Evolutionary conservation across 2,797 vertebrate genomes (phyloP).

Genomic region (Emys orbicularis): DNA sequence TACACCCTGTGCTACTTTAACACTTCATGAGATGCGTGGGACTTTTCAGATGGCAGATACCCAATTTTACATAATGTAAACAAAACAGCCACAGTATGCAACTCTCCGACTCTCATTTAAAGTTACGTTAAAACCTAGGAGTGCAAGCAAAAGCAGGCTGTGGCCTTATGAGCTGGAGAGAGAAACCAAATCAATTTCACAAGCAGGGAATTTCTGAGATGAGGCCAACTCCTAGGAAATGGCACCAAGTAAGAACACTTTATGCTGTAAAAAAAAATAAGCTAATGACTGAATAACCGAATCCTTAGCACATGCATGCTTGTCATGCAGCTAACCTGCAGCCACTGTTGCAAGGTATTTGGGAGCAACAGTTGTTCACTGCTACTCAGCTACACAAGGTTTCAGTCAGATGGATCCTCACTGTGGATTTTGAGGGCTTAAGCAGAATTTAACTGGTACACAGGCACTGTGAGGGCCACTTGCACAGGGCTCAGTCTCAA

Average conservation of each 20-base stretch:
- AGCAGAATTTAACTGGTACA: not conserved
- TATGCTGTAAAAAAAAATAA: conserved; percentile 12
- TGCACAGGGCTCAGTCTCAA: not conserved
- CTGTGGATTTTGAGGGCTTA: not conserved
- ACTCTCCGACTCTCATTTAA: conserved; percentile 18
- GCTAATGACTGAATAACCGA: not conserved
- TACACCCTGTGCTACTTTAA: conserved; percentile 45
- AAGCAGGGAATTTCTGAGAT: not conserved
- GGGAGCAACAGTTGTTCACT: not conserved
- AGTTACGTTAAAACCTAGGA: conserved; percentile 45
- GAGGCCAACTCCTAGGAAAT: conserved; percentile 21
- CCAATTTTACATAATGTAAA: conserved; percentile 61
- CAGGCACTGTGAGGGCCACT: not conserved
- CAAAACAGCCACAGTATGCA: conserved; percentile 48
- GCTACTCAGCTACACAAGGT: not conserved
- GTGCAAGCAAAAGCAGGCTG: conserved; percentile 33
- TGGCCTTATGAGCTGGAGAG: not conserved
- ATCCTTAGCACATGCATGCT: not conserved
- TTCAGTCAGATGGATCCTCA: not conserved
- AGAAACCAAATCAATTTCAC: conserved; percentile 30
- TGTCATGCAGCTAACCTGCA: conserved; percentile 26
- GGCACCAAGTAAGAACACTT: not conserved
- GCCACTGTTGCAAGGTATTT: not conserved
- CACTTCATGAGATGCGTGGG: conserved; percentile 62
- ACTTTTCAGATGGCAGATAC: conserved; percentile 58